These are phyloP conservation scores for Mesoclemmys tuberculata DNA, from an alignment of 2,113 vertebrate species.

Conservation along the genomic window DNA sequence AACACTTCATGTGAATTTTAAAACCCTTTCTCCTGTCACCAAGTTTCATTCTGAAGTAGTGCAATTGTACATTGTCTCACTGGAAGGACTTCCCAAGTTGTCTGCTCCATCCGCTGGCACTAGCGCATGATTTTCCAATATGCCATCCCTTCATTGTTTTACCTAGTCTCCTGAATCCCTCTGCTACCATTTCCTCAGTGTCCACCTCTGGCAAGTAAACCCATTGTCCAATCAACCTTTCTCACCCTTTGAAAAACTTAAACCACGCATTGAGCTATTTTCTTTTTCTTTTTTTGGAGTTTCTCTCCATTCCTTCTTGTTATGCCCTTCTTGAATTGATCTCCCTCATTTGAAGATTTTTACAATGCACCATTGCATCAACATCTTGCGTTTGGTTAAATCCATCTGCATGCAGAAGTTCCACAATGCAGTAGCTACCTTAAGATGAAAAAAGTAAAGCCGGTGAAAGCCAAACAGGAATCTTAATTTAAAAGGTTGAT, in stretches of 20 bases:
- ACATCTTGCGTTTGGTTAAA: not conserved
- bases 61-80: not conserved
- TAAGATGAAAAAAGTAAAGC: not conserved
- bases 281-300: not conserved
- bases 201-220: not conserved
- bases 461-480: not conserved
- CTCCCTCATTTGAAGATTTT: not conserved
- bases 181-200: not conserved
- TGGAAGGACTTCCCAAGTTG: constrained; percentile 33
- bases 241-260: not conserved
- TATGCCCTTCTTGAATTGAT: not conserved
- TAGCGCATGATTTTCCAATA: constrained; percentile 5
- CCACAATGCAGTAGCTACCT: not conserved
- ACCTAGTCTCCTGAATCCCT: constrained; percentile 22
- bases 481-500: not conserved
- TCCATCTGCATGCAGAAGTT: not conserved
- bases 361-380: not conserved
- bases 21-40: not conserved
- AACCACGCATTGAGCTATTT: not conserved
- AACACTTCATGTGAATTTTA: constrained; percentile 8
- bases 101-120: not conserved
- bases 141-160: constrained; percentile 9
- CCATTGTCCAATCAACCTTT: not conserved
- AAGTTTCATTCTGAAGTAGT: constrained; percentile 47
- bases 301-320: not conserved